Evolutionary conservation across 1,140 invertebrate species (phyloP), one percentile per base, ranked within the genome.

Genomic region (Trichonephila clavipes): DNA sequence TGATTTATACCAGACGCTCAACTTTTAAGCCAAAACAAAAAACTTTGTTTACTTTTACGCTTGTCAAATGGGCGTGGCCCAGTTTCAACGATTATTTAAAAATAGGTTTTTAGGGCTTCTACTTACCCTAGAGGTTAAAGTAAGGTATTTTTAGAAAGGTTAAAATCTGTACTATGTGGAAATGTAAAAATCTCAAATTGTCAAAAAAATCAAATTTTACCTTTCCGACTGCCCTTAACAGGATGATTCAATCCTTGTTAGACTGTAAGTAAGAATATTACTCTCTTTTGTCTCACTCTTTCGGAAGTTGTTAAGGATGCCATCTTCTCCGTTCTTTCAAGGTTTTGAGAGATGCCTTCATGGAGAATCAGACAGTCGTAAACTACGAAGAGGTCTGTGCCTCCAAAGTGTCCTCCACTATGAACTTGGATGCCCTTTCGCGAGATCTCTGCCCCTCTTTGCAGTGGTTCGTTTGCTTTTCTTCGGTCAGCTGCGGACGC

Each of bases 381-480:
- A 97, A 98, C 95, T 99, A 98, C 96, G 97, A 97, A 94, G 95
- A 95, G 94, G 97, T 97, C 21, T 97, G 97, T 81, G 96, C 96
- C 87, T 96, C 97, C 1, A 97, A 97, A 95, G 96, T 96, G 6
- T 95, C 96, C 34, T 97, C 97, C 44, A 98, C 98, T 1, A 97
- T 97, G 82, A 96, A 97, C 95, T 95, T 99, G 72, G 98, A 99
- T 95, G 95, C 95, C 0, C 97, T 96, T 4, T 98, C 98, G 0
- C 96, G 98, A 44, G 96, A 97, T 86, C 95, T 97, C 62, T 98
- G 98, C 94, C 97, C 97, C 0, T 96, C 97, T 86, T 95, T 99
- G 89, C 98, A 99, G 94, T 98, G 98, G 96, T 99, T 99, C 95
- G 97, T 99, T 16, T 97, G 97, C 14, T 99, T 99, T 96, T 99